Evolutionary conservation across 2,888 invertebrate genomes (phyloP).

Genomic region (Atethmia centrago): DNA sequence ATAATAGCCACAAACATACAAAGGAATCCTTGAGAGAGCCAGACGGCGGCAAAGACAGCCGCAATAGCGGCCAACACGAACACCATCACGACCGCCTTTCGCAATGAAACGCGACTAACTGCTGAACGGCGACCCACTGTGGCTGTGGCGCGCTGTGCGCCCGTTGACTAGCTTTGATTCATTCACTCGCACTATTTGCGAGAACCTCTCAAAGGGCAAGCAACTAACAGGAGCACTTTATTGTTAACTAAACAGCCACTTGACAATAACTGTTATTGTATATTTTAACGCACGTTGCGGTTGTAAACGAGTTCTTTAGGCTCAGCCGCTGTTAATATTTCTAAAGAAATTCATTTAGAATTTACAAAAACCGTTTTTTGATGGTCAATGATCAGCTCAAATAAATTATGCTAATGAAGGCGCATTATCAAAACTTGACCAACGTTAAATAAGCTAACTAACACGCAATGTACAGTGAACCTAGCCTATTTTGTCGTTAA

Average conservation of each 20-base stretch:
- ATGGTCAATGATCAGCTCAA: constrained; percentile 11
- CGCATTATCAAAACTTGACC: neutral
- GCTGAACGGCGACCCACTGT: constrained; percentile 74
- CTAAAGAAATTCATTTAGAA: neutral
- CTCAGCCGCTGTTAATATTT: constrained; percentile 2
- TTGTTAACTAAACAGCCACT: constrained; percentile 11
- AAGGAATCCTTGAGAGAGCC: constrained; percentile 91
- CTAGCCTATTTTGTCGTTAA: neutral
- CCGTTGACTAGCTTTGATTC: constrained; percentile 46
- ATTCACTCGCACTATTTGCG: constrained; percentile 37
- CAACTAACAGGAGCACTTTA: constrained; percentile 18
- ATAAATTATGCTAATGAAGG: constrained; percentile 1
- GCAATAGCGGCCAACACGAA: constrained; percentile 82
- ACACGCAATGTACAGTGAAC: constrained; percentile 37
- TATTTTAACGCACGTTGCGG: neutral
- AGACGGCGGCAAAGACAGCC: constrained; percentile 85
- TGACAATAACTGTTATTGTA: constrained; percentile 9
- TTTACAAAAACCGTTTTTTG: constrained; percentile 17
- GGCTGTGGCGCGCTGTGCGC: constrained; percentile 53
- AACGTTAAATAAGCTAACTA: neutral
- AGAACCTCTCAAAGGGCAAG: constrained; percentile 25
- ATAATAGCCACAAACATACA: constrained; percentile 92
- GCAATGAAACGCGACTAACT: constrained; percentile 88
- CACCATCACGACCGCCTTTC: constrained; percentile 86
- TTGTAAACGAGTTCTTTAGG: constrained; percentile 5